Percentiles rank a stretch among this genome's conserved stretches.
These are phyloP conservation scores for Lochmaea crataegi DNA, from an alignment of 2,888 invertebrate species.

Conservation along the genomic window DNA sequence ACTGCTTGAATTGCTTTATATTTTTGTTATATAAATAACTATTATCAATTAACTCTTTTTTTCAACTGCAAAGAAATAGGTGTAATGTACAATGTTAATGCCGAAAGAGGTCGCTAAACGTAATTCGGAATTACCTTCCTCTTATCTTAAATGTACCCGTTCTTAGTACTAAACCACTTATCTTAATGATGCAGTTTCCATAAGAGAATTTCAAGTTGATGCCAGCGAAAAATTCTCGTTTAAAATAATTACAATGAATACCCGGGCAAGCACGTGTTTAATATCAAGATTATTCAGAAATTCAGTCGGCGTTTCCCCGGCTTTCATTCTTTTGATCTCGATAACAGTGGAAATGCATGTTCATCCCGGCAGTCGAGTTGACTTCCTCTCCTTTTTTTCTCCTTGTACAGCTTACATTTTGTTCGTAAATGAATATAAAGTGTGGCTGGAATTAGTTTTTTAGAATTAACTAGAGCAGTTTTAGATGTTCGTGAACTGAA, in stretches of 20 bases:
- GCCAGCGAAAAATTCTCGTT: conserved; percentile 9
- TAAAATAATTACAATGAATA: conserved; percentile 24
- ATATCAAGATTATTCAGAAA: conserved; percentile 27
- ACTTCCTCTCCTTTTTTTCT: conserved; percentile 12
- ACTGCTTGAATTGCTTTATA: too few relatives aligned
- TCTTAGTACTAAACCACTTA: conserved; percentile 1
- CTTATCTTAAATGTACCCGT: background rate
- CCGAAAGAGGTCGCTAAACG: too few relatives aligned
- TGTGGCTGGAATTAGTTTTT: background rate
- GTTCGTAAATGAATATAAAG: conserved; percentile 23
- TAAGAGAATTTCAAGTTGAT: conserved; percentile 4
- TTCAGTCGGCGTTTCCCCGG: conserved; percentile 19
- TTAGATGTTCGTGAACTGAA: too few relatives aligned
- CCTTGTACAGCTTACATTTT: conserved; percentile 3
- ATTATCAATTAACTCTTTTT: too few relatives aligned
- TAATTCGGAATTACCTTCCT: background rate
- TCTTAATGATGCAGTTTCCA: background rate
- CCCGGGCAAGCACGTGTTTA: conserved; percentile 24
- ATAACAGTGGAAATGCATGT: conserved; percentile 19
- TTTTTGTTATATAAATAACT: too few relatives aligned
- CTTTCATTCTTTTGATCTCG: conserved; percentile 28
- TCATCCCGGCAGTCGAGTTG: conserved; percentile 13
- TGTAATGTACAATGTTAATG: too few relatives aligned
- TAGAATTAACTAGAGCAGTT: too few relatives aligned
- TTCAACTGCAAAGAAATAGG: too few relatives aligned